Evolutionary conservation across 2,888 invertebrate genomes (phyloP), one percentile per base, ranked within the genome.

Genomic region (Chymomyza amoena): DNA sequence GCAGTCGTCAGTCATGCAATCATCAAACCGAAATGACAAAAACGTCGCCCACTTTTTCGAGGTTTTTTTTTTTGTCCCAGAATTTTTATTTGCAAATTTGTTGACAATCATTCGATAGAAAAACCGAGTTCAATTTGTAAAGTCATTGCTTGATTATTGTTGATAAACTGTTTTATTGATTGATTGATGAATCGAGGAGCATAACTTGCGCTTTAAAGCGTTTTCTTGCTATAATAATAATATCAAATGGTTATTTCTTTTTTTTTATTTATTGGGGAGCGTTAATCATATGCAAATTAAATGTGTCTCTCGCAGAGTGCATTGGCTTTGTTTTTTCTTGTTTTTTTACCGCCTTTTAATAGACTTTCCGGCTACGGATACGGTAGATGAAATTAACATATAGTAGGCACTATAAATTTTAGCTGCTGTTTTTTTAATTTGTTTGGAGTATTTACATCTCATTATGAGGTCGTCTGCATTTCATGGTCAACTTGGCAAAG

Each of bases 401-500:
- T 45, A 10, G 39, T 45, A 6, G 39, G 13, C 39, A 45, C 39
- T 45, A 45, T 45, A 45, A 45, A 45, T 45, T 45, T 45, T 45
- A 45, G 13, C 39, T 13, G 39, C 39, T 45, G 39, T 45, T 45
- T 32, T 4, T 9, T 45, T 45, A 45, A 45, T 45, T 45, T 13
- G 39, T 45, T 45, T 45, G 39, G 4, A 13, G 39, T 45, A 45
- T 45, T 68, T 78, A 71, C 76, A 85, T 54, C 20, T 54, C 54
- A 54, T 20, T 65, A 66, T 45, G 69, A 57, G 32, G 61, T 15
- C n/a, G 9, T 18, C 20, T 20, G 9, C 54, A 54, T 83, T 83
- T 85, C 87, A 83, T 66, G 85, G 87, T 72, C 85, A 83, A 77
- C 65, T 84, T 75, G 67, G 70, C 70, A 69, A 59, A 28, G 67